Conservation (phyloP, 2,888 invertebrate species). For the Sericinus montela region DNA sequence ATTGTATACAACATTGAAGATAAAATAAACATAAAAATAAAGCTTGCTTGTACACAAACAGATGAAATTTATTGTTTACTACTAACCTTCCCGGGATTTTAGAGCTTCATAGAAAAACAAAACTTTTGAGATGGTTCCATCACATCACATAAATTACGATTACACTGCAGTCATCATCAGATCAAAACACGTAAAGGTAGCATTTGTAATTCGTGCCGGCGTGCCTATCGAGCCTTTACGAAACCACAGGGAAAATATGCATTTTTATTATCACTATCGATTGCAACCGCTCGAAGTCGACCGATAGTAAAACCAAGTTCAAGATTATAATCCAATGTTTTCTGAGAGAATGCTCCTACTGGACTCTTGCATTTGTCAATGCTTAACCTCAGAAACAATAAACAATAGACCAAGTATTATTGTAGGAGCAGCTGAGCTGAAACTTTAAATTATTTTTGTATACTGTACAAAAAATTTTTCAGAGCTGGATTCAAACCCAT, state of each 20-base stretch:
- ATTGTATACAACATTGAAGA: not conserved
- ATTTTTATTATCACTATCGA: conserved; percentile 76
- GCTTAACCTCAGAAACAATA: no score
- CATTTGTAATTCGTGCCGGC: conserved; percentile 39
- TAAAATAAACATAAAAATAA: no score
- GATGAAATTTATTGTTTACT: not conserved
- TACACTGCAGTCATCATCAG: conserved; percentile 38
- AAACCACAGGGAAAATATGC: conserved; percentile 71
- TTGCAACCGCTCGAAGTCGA: conserved; percentile 41
- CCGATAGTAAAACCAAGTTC: conserved; percentile 36
- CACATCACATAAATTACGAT: conserved; percentile 37
- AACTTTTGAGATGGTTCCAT: conserved; percentile 34
- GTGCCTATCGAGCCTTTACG: conserved; percentile 59
- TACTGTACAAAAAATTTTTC: no score
- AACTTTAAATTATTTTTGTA: no score
- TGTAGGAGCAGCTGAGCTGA: no score
- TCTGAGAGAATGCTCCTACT: no score
- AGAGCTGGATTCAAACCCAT: no score
- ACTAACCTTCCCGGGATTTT: conserved; percentile 10
- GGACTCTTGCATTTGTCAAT: no score
- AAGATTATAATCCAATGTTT: no score
- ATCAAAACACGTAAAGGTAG: conserved; percentile 23
- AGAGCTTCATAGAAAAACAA: conserved; percentile 21
- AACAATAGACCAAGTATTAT: no score
- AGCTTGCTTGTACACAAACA: not conserved